A percentile compares a stretch with the other conserved stretches of the same genome.
These are phyloP conservation scores for Lasiurus borealis DNA, from an alignment of 2,113 vertebrate genomes.

Conservation along the genomic window DNA sequence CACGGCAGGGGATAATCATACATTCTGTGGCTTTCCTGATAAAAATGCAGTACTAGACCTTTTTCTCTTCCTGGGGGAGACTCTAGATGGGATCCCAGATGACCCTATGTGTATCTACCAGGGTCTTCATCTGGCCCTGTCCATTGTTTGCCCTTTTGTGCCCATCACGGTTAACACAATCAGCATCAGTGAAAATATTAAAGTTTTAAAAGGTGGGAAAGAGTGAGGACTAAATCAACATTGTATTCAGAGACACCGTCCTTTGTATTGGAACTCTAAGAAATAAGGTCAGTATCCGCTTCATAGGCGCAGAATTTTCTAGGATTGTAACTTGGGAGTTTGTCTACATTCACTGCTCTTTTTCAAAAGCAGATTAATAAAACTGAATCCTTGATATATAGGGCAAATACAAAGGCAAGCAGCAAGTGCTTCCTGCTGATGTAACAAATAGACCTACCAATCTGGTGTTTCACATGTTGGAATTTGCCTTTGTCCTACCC, in stretches of 20 bases:
- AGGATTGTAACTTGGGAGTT: neutral
- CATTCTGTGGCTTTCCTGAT: neutral
- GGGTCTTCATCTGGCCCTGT: neutral
- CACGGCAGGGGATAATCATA: neutral
- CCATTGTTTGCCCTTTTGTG: neutral
- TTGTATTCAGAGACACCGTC: neutral
- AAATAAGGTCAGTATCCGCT: conserved; percentile 2
- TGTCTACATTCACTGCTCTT: conserved; percentile 14
- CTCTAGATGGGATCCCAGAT: neutral
- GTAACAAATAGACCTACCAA: neutral
- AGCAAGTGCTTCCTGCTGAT: neutral
- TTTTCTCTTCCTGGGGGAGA: neutral
- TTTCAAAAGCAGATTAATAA: conserved; percentile 29
- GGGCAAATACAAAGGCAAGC: neutral
- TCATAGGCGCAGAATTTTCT: neutral
- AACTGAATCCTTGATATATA: neutral
- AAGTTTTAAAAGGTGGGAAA: neutral
- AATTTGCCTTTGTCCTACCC: neutral
- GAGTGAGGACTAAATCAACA: neutral
- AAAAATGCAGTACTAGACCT: neutral
- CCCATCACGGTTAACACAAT: neutral
- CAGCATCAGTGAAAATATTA: neutral
- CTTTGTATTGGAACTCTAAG: neutral
- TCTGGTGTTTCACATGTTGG: neutral
- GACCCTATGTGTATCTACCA: neutral